Conservation (phyloP, 2,888 invertebrate species). For the Lasioglossum zephyrum region DNA sequence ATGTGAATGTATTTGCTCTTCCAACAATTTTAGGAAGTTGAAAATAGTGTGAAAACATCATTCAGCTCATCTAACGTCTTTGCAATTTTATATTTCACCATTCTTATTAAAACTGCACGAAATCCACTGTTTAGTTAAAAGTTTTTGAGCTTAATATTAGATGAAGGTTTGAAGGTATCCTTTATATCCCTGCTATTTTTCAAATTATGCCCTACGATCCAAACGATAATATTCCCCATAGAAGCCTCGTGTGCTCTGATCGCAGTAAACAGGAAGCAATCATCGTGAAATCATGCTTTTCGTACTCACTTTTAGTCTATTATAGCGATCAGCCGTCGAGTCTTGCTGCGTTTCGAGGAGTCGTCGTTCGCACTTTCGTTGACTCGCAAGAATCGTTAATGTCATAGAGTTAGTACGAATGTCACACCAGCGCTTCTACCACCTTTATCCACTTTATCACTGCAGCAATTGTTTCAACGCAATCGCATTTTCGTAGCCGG, state of each 20-base stretch:
- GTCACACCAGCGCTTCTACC: not conserved
- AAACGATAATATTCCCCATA: not conserved
- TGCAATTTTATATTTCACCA: too few relatives aligned
- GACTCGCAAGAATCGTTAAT: slow-evolving; percentile 18
- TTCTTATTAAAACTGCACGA: too few relatives aligned
- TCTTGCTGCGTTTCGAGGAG: not conserved
- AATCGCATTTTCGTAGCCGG: not conserved
- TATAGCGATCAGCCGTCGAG: not conserved
- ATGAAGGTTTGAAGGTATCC: too few relatives aligned
- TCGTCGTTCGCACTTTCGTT: slow-evolving; percentile 6
- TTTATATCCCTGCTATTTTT: too few relatives aligned
- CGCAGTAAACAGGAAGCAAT: not conserved
- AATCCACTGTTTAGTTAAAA: too few relatives aligned
- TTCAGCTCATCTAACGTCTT: too few relatives aligned
- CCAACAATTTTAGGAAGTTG: too few relatives aligned
- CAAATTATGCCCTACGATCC: not conserved
- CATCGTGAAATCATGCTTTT: not conserved
- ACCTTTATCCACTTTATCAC: not conserved
- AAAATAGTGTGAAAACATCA: too few relatives aligned
- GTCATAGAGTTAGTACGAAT: not conserved
- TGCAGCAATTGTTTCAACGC: not conserved
- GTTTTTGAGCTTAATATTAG: too few relatives aligned
- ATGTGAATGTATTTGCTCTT: too few relatives aligned
- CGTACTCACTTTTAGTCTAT: not conserved
- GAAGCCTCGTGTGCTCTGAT: not conserved